These are phyloP conservation scores for Diglossa brunneiventris DNA, from an alignment of 2,113 vertebrate genomes.

Conservation along the genomic window DNA sequence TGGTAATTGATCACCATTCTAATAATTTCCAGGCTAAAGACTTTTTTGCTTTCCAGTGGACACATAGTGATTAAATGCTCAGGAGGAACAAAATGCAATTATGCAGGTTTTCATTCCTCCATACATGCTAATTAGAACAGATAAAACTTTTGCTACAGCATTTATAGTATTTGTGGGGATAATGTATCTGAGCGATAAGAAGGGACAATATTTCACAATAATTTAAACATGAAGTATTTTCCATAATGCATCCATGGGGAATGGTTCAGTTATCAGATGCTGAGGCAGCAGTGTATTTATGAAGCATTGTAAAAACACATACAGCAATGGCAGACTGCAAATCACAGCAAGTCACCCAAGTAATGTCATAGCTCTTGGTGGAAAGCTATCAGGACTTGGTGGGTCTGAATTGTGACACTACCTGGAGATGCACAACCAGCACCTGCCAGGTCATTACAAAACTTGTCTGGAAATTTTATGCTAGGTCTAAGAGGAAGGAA, in stretches of 20 bases:
- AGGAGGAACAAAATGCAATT: slow-evolving; percentile 36
- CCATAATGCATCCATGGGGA: not conserved
- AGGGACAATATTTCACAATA: slow-evolving; percentile 27
- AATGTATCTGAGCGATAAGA: slow-evolving; percentile 41
- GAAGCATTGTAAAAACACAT: slow-evolving; percentile 20
- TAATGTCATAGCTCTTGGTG: not conserved
- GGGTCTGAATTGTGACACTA: slow-evolving; percentile 3
- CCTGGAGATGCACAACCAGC: not conserved
- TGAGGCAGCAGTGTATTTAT: slow-evolving; percentile 32
- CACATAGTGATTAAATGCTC: slow-evolving; percentile 21
- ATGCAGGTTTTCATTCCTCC: not conserved
- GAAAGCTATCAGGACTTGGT: not conserved
- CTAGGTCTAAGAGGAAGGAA: not conserved
- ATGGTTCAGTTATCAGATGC: slow-evolving; percentile 30
- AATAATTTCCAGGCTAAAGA: not conserved
- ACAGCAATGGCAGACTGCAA: not conserved
- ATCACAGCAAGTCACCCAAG: not conserved
- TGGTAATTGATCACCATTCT: not conserved
- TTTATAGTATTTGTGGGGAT: slow-evolving; percentile 37
- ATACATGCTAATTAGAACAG: slow-evolving; percentile 43
- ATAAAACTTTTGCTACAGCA: slow-evolving; percentile 37
- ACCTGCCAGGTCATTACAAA: slow-evolving; percentile 42
- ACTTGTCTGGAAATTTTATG: slow-evolving; percentile 55
- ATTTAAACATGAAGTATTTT: slow-evolving; percentile 48
- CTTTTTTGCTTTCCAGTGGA: not conserved